Base-by-base conservation (phyloP, 2,113 vertebrate species). In the Anseranas semipalmata region DNA sequence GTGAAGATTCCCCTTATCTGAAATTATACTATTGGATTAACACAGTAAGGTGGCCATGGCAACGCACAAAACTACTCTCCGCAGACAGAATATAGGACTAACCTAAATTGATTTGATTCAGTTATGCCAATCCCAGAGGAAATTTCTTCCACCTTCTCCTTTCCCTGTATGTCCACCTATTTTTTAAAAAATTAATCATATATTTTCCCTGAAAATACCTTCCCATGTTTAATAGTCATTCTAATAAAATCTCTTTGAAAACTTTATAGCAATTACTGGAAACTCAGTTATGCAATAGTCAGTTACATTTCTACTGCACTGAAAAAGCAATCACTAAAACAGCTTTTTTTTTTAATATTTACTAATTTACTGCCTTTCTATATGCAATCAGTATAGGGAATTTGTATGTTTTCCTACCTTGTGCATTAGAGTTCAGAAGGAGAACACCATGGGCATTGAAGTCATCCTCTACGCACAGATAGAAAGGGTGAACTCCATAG, bases 391-490 rank as follows among this genome's bases (percentile, higher is more conserved):
- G 12, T 41, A 33, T 5, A 65, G 43, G 20, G 12, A 77, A 67
- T 25, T 28, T 27, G 22, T 33, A 0, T 53, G 58, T 65, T 28
- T 62, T 50, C 70, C 89, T 95, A 97, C 95, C 96, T 97, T 96
- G 96, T 19, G 95, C 95, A 79, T 85, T 97, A 62, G 96, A 91
- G 89, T 97, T 98, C 75, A 98, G 89, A 37, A 98, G 78, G 27
- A 97, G 93, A 90, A 97, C 86, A 46, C 96, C 93, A 0, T 96
- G 93, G 48, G 92, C 59, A 3, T 87, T 97, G 74, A 87, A 88
- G 32, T 97, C 93, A 18, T 63, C 48, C 92, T 97, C 97, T 70
- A 91, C 76, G 3, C 96, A 97, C 79, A 93, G 83, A 32, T 95
- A 96, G 95, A 97, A 97, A 65, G 85, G 94, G 52, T 96, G 95